These are phyloP conservation scores for Pseudochirops corinnae DNA, from an alignment of 2,797 vertebrate species.

Conservation along the genomic window DNA sequence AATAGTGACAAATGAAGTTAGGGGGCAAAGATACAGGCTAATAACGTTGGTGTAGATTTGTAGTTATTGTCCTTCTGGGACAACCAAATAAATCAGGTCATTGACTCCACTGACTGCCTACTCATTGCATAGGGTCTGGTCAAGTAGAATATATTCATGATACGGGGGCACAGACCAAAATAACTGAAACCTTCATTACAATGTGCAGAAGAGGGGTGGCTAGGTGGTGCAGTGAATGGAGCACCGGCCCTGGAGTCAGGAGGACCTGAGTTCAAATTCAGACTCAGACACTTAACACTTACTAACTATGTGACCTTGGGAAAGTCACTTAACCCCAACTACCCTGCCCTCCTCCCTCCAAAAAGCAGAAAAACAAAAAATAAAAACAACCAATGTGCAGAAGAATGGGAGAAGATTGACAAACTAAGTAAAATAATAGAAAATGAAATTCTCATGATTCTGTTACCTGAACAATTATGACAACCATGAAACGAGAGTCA, in stretches of 20 bases:
- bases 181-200: background rate
- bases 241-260: too few relatives aligned
- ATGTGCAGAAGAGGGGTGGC: background rate
- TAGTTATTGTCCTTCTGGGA: background rate
- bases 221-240: too few relatives aligned
- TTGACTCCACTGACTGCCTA: background rate
- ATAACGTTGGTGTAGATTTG: background rate
- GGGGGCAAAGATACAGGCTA: background rate
- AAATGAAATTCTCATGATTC: background rate
- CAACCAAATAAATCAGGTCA: background rate
- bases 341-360: too few relatives aligned
- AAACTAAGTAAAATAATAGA: background rate
- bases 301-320: too few relatives aligned
- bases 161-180: background rate
- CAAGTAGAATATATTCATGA: background rate
- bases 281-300: too few relatives aligned
- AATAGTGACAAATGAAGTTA: background rate
- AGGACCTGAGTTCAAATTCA: too few relatives aligned
- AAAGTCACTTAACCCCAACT: too few relatives aligned
- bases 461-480: background rate
- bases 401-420: background rate
- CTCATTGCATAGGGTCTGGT: background rate
- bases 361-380: too few relatives aligned
- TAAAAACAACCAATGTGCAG: background rate
- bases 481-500: background rate